Evolutionary conservation across 1,140 invertebrate species (phyloP), one percentile per base, ranked within the genome.

Genomic region (Helicoverpa zea): DNA sequence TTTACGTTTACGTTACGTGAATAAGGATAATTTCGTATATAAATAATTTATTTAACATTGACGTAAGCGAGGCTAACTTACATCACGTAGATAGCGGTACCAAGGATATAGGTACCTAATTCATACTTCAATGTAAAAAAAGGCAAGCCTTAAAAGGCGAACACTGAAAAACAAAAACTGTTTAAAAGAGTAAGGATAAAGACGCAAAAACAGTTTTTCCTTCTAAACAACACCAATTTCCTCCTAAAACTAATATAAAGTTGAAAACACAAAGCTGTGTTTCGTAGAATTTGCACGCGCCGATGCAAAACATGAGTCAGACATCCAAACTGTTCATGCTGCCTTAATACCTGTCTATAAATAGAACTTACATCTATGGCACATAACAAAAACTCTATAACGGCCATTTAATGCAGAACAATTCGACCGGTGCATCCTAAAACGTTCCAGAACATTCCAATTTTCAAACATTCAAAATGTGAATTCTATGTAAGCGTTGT

Each of bases 401-500:
- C 49, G 29, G 68, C 14, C 9, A 72, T 30, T 23, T 12, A 72
- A 52, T 54, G 16, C 18, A 5, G 18, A 72, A 52, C 14, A 51
- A 35, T 14, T 14, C 12, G 30, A 29, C 68, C 16, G 49, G 9
- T 68, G 35, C 43, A 68, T 68, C 16, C 43, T 2, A 72, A 52
- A 29, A 29, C 68, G 64, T 68, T 68, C 49, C 49, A 72, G 49
- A 72, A 72, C 49, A 52, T 72, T 72, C 68, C 13, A 47, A 66
- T 66, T 66, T 66, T 66, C 63, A 72, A 72, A 72, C 23, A 54
- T 52, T 72, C 68, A 54, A 72, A 72, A 72, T 29, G 47, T 10
- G 47, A 52, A 72, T 51, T 52, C 47, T 72, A 72, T 72, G 68
- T 72, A 72, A 72, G 68, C 68, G 68, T 72, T 79, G 76, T 79